phyloP scores from a whole-genome alignment of 2,888 invertebrate genomes.

The Dryobota labecula region DNA sequence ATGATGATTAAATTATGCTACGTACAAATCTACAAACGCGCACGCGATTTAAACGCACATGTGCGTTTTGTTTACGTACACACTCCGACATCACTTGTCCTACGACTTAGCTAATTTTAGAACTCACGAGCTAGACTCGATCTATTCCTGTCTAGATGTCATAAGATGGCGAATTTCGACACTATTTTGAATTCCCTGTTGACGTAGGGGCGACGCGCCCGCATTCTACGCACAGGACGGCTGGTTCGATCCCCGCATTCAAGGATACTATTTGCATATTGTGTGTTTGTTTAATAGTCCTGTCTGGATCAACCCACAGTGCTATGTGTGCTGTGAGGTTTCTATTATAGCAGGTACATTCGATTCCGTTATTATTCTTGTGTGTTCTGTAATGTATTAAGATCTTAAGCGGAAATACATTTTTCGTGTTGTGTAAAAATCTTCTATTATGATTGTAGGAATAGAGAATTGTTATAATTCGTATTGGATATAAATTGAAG shows the following conservation, averaged over 20 bases:
- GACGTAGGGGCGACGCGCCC: constrained; percentile 31
- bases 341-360: constrained; percentile 73
- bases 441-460: neutral
- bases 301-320: constrained; percentile 61
- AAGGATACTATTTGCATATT: constrained; percentile 16
- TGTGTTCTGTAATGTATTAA: constrained; percentile 67
- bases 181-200: constrained; percentile 20
- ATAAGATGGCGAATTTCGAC: constrained; percentile 11
- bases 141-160: constrained; percentile 10
- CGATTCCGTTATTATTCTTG: constrained; percentile 78
- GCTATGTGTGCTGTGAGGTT: constrained; percentile 46
- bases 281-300: constrained; percentile 35
- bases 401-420: constrained; percentile 79
- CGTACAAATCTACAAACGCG: neutral
- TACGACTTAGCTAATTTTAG: constrained; percentile 17
- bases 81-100: neutral
- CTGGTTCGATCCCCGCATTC: constrained; percentile 50
- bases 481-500: neutral
- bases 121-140: neutral
- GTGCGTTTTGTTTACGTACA: neutral
- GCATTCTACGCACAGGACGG: constrained; percentile 6
- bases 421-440: constrained; percentile 29
- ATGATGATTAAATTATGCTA: neutral
- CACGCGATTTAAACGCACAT: neutral
- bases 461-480: neutral